Base-by-base conservation (phyloP, 2,797 vertebrate genomes). In the Girardinus metallicus region DNA sequence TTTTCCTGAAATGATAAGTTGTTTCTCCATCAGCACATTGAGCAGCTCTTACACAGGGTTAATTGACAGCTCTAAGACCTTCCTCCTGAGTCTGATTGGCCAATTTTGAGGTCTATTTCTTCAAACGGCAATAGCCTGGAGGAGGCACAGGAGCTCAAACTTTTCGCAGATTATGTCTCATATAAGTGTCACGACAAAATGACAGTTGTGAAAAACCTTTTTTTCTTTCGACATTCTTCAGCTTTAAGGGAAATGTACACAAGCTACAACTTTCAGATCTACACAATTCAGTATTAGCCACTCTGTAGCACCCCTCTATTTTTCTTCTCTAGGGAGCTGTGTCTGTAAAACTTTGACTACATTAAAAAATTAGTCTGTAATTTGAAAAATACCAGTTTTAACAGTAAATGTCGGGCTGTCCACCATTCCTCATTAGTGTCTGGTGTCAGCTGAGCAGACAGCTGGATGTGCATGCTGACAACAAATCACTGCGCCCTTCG, bases 361-460 rank as follows among this genome's bases (percentile, higher is more conserved):
- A 71, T 44, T 11, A 70, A 70, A 44, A n/a, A 44, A 71, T 71
- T 11, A 26, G 76, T 73, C 79, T 68, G 76, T 60, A 79, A 82
- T 82, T 79, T 71, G 76, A 73, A 85, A 87, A 85, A 82, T 80
- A 90, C 84, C 68, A 80, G 84, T 79, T 89, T 71, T 86, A 84
- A 92, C 86, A 90, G 86, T 93, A 92, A 91, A 87, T 75, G 73
- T 89, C 87, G 79, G 78, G 83, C 85, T 81, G 75, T 18, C 76
- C 77, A 75, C 85, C 79, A 92, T 91, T 87, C 82, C 80, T 92
- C 88, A 91, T 96, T 93, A 92, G 91, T 94, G 91, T 91, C 80
- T 74, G 87, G 86, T 91, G 94, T 92, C 91, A 88, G 85, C 78
- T 87, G 92, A 92, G 84, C 79, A 70, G 85, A 75, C 80, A 57